A percentile compares a stretch with the other conserved stretches of the same genome.
Evolutionary conservation across 2,113 vertebrate species (phyloP).

Genomic region (Nymphicus hollandicus): DNA sequence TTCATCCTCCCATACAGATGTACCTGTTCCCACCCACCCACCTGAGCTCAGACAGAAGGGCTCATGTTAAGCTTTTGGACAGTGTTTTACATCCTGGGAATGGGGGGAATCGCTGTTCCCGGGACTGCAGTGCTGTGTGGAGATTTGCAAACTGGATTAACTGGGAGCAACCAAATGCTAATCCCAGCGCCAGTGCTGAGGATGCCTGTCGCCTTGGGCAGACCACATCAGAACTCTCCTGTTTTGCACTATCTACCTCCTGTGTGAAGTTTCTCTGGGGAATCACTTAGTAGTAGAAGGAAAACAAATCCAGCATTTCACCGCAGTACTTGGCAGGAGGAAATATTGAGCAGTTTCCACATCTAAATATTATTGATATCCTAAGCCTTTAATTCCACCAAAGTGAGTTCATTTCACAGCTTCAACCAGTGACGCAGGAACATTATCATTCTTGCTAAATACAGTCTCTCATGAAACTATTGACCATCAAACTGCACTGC

Average conservation of each 20-base stretch:
- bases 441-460: background rate
- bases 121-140: background rate
- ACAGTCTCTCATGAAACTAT: background rate
- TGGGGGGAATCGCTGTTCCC: background rate
- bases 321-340: background rate
- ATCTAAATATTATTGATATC: background rate
- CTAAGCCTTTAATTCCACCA: background rate
- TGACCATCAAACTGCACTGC: background rate
- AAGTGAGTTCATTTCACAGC: background rate
- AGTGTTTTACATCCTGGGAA: background rate
- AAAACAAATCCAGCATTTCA: background rate
- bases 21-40: background rate
- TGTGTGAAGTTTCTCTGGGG: background rate
- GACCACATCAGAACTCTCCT: background rate
- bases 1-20: background rate
- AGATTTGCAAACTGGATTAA: background rate
- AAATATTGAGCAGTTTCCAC: background rate
- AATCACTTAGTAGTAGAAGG: background rate
- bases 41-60: background rate
- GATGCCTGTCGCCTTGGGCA: background rate
- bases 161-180: background rate
- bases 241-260: background rate
- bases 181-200: background rate
- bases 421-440: background rate
- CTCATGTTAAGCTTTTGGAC: background rate